Conservation (phyloP, 2,113 vertebrate species). For the Ictidomys tridecemlineatus region DNA sequence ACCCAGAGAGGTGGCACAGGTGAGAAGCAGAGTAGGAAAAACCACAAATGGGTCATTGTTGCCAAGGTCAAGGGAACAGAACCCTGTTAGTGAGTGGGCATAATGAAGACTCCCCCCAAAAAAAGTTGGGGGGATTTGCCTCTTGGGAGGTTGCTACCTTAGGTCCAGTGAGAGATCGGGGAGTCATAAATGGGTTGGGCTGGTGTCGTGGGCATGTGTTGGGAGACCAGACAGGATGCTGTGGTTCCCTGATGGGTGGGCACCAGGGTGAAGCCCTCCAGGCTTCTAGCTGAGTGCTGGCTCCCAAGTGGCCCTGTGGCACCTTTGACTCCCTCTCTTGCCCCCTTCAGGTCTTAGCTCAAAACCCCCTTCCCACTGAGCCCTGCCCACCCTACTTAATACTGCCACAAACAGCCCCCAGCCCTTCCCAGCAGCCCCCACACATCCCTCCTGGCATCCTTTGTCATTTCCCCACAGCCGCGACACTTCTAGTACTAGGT, state of each 20-base stretch:
- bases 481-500: background rate
- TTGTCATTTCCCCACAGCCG: background rate
- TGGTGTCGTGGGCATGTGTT: fast-evolving
- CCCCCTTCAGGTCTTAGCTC: background rate
- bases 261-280: background rate
- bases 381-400: background rate
- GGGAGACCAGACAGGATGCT: background rate
- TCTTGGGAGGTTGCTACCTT: background rate
- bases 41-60: fast-evolving
- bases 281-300: background rate
- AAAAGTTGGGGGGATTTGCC: too few species aligned
- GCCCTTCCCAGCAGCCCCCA: too few species aligned
- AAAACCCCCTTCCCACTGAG: background rate
- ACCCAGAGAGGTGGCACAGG: background rate
- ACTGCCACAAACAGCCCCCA: fast-evolving
- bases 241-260: fast-evolving
- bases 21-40: background rate
- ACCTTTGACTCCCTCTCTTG: background rate
- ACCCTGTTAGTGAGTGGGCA: background rate
- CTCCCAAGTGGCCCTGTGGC: background rate
- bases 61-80: background rate
- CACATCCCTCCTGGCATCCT: background rate
- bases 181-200: background rate
- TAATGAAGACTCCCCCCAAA: background rate
- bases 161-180: too few species aligned